phyloP scores from a whole-genome alignment of 2,888 invertebrate genomes.

The Ochlodes sylvanus region DNA sequence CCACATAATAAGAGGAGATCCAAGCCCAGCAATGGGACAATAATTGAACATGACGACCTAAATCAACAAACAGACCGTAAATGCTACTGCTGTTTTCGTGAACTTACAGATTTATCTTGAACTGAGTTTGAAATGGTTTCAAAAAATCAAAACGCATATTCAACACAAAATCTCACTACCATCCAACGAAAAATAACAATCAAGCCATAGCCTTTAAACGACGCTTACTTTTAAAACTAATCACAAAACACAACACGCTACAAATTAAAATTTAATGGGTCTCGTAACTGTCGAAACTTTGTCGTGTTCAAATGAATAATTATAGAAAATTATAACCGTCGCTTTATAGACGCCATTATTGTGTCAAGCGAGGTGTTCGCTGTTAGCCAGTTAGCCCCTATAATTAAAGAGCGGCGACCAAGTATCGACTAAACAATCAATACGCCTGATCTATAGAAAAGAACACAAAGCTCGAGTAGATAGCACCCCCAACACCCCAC shows the following conservation, averaged over 20 bases:
- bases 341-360: conserved; percentile 67
- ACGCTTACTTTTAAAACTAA: conserved; percentile 44
- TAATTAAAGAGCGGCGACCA: conserved; percentile 75
- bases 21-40: no score
- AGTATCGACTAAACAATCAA: conserved; percentile 82
- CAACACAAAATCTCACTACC: neutral
- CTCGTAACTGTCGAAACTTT: conserved; percentile 67
- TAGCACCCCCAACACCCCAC: conserved; percentile 71
- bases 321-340: conserved; percentile 72
- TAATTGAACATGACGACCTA: no score
- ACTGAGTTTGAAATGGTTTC: no score
- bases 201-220: conserved; percentile 21
- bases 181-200: conserved; percentile 19
- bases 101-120: no score
- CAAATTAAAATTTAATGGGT: conserved; percentile 60
- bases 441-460: conserved; percentile 77
- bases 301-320: conserved; percentile 74
- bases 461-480: conserved; percentile 83
- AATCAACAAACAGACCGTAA: no score
- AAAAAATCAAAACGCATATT: neutral
- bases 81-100: no score
- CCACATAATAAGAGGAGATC: no score
- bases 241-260: conserved; percentile 45
- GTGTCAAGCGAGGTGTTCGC: conserved; percentile 80
- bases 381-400: conserved; percentile 75